A percentile compares a stretch with the other conserved stretches of the same genome.
Evolutionary conservation across 2,113 vertebrate genomes (phyloP).

Genomic region (Misgurnus mizolepis): DNA sequence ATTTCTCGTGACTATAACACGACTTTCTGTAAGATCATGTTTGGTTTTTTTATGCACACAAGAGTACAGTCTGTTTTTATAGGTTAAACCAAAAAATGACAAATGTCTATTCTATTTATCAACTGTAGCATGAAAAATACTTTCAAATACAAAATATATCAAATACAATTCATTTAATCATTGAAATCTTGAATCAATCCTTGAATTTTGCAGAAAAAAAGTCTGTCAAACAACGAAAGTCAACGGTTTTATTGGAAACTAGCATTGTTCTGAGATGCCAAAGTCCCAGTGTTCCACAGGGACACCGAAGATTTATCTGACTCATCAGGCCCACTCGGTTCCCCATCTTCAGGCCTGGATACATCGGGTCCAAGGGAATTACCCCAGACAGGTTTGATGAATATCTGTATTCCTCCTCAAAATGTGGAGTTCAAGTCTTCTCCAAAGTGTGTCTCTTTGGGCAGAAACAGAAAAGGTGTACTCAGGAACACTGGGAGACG

Average conservation of each 20-base stretch:
- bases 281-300: constrained; percentile 48
- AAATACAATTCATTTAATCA: too few species aligned
- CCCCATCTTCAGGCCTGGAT: constrained; percentile 33
- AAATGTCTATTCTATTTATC: too few species aligned
- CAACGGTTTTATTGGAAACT: constrained; percentile 6
- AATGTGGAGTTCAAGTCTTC: constrained; percentile 57
- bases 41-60: too few species aligned
- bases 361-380: constrained; percentile 58
- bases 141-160: too few species aligned
- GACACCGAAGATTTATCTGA: constrained; percentile 69
- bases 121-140: too few species aligned
- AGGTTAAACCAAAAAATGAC: too few species aligned
- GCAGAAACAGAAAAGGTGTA: constrained; percentile 1
- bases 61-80: too few species aligned
- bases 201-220: constrained; percentile 30
- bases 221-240: constrained; percentile 20
- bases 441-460: constrained; percentile 46
- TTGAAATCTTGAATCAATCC: too few species aligned
- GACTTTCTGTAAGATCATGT: too few species aligned
- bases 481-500: not conserved
- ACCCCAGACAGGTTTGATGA: constrained; percentile 71
- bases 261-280: constrained; percentile 20
- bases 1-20: too few species aligned
- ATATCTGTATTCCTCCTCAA: constrained; percentile 60
- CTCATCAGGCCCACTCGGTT: constrained; percentile 62